These are phyloP conservation scores for Chelon labrosus DNA, from an alignment of 2,797 vertebrate species.

Conservation along the genomic window DNA sequence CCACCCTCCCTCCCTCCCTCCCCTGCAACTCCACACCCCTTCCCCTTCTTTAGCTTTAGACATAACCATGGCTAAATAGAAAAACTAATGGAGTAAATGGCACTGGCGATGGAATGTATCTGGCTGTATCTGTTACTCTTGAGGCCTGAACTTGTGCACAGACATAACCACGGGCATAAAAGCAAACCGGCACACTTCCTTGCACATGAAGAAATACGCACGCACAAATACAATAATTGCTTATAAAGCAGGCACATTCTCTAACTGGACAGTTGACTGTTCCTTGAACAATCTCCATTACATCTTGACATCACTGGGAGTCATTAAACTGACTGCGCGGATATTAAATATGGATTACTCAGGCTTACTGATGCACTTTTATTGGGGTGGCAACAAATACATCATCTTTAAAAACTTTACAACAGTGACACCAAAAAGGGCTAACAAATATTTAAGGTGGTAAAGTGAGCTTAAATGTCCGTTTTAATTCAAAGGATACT, in stretches of 20 bases:
- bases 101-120: conserved; percentile 55
- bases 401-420: background rate
- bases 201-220: background rate
- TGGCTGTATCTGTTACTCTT: conserved; percentile 50
- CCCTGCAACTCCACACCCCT: conserved; percentile 21
- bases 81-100: conserved; percentile 63
- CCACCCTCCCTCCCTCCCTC: too few species aligned
- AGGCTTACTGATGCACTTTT: background rate
- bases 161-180: background rate
- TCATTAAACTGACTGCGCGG: conserved; percentile 1
- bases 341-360: background rate
- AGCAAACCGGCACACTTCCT: background rate
- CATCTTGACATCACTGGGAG: conserved; percentile 6
- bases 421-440: background rate
- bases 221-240: background rate
- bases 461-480: too few species aligned
- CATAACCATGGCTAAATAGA: conserved; percentile 57
- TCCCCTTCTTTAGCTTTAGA: conserved; percentile 43
- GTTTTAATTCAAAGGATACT: too few species aligned
- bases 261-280: conserved; percentile 11
- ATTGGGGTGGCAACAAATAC: too few species aligned
- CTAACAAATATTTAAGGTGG: too few species aligned
- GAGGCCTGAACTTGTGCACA: conserved; percentile 11
- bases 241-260: conserved; percentile 27
- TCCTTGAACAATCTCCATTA: background rate